phyloP scores from a whole-genome alignment of 2,888 invertebrate species.

The Colletes collaris region DNA sequence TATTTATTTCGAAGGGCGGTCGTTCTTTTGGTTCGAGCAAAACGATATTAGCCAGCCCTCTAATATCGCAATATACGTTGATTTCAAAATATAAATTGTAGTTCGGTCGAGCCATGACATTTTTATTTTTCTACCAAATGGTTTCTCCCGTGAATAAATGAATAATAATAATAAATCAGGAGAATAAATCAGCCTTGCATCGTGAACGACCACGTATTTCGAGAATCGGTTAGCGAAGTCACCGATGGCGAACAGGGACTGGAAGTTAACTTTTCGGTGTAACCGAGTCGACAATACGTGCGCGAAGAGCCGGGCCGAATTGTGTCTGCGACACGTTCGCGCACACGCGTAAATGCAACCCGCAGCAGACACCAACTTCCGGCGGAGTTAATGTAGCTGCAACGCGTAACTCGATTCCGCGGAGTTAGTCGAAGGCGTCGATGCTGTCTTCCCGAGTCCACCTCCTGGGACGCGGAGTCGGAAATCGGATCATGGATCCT shows the following conservation, averaged over 20 bases:
- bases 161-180: too few species aligned
- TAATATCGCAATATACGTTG: too few species aligned
- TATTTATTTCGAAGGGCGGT: too few species aligned
- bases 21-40: too few species aligned
- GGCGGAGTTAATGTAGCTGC: slow-evolving; percentile 67
- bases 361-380: slow-evolving; percentile 63
- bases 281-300: slow-evolving; percentile 21
- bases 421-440: slow-evolving; percentile 68
- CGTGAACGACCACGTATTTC: neutral
- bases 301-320: neutral
- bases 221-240: slow-evolving; percentile 15
- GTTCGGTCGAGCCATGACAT: too few species aligned
- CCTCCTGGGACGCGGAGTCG: slow-evolving; percentile 40
- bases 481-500: slow-evolving; percentile 67
- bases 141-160: too few species aligned
- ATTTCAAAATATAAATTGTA: too few species aligned
- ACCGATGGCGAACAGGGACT: slow-evolving; percentile 26
- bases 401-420: slow-evolving; percentile 68
- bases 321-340: slow-evolving; percentile 7
- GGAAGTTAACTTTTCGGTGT: slow-evolving; percentile 40
- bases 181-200: too few species aligned
- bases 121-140: too few species aligned
- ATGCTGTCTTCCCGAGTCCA: slow-evolving; percentile 51
- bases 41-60: too few species aligned
- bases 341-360: slow-evolving; percentile 13